Base-by-base conservation (phyloP, 2,888 invertebrate species). In the Pammene fasciana region DNA sequence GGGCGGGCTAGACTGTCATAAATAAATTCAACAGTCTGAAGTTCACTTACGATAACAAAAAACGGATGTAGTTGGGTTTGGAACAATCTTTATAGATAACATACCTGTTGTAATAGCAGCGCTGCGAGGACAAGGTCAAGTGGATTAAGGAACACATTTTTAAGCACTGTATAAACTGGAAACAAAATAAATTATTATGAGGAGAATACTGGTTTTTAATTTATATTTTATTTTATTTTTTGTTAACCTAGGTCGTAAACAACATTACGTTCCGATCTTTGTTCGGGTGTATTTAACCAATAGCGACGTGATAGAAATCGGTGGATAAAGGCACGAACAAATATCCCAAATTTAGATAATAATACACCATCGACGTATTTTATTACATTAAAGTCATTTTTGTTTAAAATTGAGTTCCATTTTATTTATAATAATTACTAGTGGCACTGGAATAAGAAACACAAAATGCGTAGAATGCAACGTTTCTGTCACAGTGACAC, bases 31-130 rank as follows among this genome's bases (percentile, higher is more conserved):
- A 36, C 64, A 61, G 66, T 70, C 46, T 16, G 43, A 66, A 70
- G 61, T 67, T 61, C 60, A 61, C 41, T 16, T 11, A 65, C 65
- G 70, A 61, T 70, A 61, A 70, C 70, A 66, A 34, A 13, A 45
- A 18, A n/a, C n/a, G n/a, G n/a, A n/a, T n/a, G n/a, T n/a, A n/a
- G n/a, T n/a, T n/a, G n/a, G 48, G 54, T 59, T 59, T 59, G 34
- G 8, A 43, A 38, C 8, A 45, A 55, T 11, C 50, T 38, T 70
- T 60, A 66, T 45, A 55, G 59, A 66, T 60, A 70, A 60, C 43
- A 62, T 67, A 74, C 75, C 74, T 74, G 72, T 67, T 72, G 72
- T 73, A 72, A 72, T 62, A 10, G 62, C 65, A 74, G 72, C 72
- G 68, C 66, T 26, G 46, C 45, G 66, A 50, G 56, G 46, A 57